Evolutionary conservation across 2,113 vertebrate genomes (phyloP).

Genomic region (Dolichotis patagonum): DNA sequence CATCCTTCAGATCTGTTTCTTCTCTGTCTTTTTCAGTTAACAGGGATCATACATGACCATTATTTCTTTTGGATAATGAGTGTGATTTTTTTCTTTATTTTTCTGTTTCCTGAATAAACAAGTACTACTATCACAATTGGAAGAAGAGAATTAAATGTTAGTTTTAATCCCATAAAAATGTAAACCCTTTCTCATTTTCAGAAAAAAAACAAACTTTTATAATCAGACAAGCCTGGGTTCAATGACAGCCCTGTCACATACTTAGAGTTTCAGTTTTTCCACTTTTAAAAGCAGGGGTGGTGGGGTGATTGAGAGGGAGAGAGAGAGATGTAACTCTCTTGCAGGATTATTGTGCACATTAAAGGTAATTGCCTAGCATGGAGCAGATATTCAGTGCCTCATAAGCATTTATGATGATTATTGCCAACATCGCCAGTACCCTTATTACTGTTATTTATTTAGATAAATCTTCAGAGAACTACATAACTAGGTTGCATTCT

Average conservation of each 20-base stretch:
- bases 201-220: neutral
- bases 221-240: neutral
- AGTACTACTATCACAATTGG: neutral
- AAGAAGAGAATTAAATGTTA: neutral
- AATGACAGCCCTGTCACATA: neutral
- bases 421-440: neutral
- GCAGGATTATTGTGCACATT: neutral
- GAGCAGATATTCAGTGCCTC: neutral
- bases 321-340: neutral
- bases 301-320: neutral
- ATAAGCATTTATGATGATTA: neutral
- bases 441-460: neutral
- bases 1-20: neutral
- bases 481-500: neutral
- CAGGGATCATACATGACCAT: neutral
- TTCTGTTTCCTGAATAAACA: neutral
- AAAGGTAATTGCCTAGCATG: neutral
- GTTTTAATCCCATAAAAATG: neutral
- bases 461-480: neutral
- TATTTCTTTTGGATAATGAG: constrained; percentile 17
- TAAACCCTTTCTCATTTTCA: neutral
- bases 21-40: neutral
- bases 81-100: neutral
- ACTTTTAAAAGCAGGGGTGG: neutral
- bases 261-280: neutral